Base-by-base conservation (phyloP, 1,140 invertebrate species). In the Drosophila nebulosa region DNA sequence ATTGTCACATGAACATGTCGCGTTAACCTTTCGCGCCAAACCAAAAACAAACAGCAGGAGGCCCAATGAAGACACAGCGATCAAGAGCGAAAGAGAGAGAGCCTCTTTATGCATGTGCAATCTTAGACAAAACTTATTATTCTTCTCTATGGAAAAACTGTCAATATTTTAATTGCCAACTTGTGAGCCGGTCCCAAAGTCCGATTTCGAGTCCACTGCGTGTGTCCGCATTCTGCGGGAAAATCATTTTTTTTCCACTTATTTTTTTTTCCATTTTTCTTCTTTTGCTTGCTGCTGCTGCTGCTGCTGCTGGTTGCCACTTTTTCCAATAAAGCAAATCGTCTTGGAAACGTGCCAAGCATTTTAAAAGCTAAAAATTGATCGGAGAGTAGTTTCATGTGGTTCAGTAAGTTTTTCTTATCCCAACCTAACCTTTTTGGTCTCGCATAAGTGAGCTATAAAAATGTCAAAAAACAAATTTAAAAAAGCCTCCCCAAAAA, bases 1-100 rank as follows among this genome's bases (percentile, higher is more conserved):
- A 86, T 78, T 86, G 81, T 86, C 81, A 86, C 81, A 88, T 86
- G 83, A 86, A 86, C 78, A 88, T 86, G 81, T 85, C 81, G 69
- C 78, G 64, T 78, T 86, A 86, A 86, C 81, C 81, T 86, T 85
- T 86, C 81, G 67, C 73, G 73, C 79, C 39, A 26, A 74, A 53
- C 62, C 64, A 58, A 76, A 69, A 79, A 63, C 63, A 57, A 66
- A 58, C 73, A 67, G 55, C 72, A 76, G 80, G 80, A 66, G 69
- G 30, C 69, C 64, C 32, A 21, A 5, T 22, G 21, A 21, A 46
- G 39, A 46, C 39, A 10, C 6, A 46, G 39, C 14, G 6, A 39
- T 39, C 36, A 6, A 46, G 6, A 3, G 16, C 16, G 39, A 52
- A 30, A 51, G 57, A 60, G 32, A 59, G 65, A 59, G 30, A 60